Conservation (phyloP, 2,113 vertebrate species). For the Centrocercus urophasianus region DNA sequence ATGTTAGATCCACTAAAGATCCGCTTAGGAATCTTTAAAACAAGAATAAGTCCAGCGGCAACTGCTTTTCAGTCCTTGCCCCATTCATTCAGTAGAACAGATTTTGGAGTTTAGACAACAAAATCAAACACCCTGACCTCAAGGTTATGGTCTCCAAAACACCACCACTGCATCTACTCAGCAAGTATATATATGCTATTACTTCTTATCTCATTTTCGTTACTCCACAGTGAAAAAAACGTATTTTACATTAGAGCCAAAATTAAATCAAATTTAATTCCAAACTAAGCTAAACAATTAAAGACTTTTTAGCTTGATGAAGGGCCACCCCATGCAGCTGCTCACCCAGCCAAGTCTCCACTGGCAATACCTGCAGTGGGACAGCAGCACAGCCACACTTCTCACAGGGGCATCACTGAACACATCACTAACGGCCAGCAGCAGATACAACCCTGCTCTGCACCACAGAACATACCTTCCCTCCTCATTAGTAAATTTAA, state of each 20-base stretch:
- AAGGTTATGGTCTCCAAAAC: background rate
- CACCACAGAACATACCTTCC: background rate
- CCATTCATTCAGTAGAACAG: background rate
- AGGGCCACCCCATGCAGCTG: background rate
- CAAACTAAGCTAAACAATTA: background rate
- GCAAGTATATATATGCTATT: background rate
- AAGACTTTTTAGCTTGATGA: background rate
- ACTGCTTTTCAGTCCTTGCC: background rate
- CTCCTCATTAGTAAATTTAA: background rate
- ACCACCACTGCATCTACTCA: background rate
- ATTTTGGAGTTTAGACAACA: background rate
- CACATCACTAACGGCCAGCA: background rate
- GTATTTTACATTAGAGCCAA: background rate
- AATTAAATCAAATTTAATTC: constrained; percentile 22
- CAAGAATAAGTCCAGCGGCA: background rate
- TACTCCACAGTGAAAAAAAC: background rate
- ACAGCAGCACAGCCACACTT: background rate
- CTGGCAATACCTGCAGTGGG: background rate
- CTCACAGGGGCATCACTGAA: background rate
- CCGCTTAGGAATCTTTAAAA: background rate
- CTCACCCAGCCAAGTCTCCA: background rate
- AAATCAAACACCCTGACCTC: background rate
- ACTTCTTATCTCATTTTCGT: background rate
- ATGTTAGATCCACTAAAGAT: background rate
- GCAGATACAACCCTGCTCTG: background rate